Evolutionary conservation across 2,797 vertebrate genomes (phyloP).

Genomic region (Protosalanx chinensis): DNA sequence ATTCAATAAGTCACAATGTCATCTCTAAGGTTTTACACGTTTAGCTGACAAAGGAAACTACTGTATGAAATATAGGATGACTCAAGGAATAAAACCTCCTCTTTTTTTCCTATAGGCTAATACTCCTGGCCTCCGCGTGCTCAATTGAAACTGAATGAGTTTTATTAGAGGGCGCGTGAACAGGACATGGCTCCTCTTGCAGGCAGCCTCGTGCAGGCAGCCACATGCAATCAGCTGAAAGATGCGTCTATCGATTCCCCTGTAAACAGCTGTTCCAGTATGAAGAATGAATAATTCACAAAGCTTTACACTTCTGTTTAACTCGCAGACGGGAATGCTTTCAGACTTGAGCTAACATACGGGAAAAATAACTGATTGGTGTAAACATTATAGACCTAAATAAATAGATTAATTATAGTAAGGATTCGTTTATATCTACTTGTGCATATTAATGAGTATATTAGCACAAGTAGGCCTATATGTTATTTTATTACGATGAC

Average conservation of each 20-base stretch:
- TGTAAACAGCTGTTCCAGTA: slow-evolving; percentile 66
- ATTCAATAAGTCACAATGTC: slow-evolving; percentile 72
- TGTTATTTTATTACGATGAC: too few relatives aligned
- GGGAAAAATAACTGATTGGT: too few relatives aligned
- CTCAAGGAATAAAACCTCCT: slow-evolving; percentile 46
- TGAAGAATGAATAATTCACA: slow-evolving; percentile 62
- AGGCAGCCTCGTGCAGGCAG: slow-evolving; percentile 40
- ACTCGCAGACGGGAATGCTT: not conserved
- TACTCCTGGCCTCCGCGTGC: not conserved
- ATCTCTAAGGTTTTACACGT: slow-evolving; percentile 66
- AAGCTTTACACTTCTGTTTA: not conserved
- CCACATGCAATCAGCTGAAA: slow-evolving; percentile 26
- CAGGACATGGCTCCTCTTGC: slow-evolving; percentile 33
- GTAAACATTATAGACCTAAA: too few relatives aligned
- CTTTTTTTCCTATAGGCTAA: slow-evolving; percentile 25
- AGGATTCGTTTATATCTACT: too few relatives aligned
- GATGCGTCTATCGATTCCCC: slow-evolving; percentile 60
- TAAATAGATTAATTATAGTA: too few relatives aligned
- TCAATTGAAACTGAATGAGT: slow-evolving; percentile 34
- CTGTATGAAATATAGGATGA: slow-evolving; percentile 52
- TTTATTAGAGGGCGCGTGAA: slow-evolving; percentile 39
- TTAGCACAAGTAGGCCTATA: too few relatives aligned
- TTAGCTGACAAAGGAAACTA: slow-evolving; percentile 62
- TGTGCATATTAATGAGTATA: too few relatives aligned
- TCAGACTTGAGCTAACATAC: too few relatives aligned